Evolutionary conservation across 2,888 invertebrate genomes (phyloP), one percentile per base, ranked within the genome.

Genomic region (Oxytorus armatus): DNA sequence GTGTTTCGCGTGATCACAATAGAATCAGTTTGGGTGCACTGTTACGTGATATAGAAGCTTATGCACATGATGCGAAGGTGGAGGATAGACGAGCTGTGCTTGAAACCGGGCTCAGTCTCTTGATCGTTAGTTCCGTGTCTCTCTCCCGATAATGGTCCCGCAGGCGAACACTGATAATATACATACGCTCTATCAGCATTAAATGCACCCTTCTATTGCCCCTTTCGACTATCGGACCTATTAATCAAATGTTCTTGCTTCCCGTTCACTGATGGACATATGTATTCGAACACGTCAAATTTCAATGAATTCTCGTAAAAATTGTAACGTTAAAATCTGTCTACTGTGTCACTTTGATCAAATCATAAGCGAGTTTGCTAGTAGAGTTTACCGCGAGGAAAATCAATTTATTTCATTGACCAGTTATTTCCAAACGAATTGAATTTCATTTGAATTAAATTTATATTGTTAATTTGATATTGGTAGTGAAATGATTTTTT

Each of bases 11-110:
- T 83, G 85, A 76, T 81, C 81, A 88, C 88, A 89, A 89, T 89
- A 79, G 85, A 88, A 87, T 88, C 86, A 81, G 88, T 87, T 88
- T 89, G 88, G n/a, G 89, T 85, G 88, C 86, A 87, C 84, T 83
- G 84, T 79, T 82, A 70, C 83, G 78, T 77, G 77, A 25, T 36
- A 33, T 36, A 47, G 36, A 18, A 21, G 14, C 14, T 11, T 8
- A 36, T 16, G 53, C 66, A 29, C 29, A 51, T 2, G 25, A 66
- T 23, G 4, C 33, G 61, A 66, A 18, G 36, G 29, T 33, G 49
- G 66, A 51, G 63, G 33, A 49, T n/a, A 57, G 51, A 57, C 39
- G 49, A 65, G 25, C 49, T n/a, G 49, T 16, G 74, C 57, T 42
- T 51, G 51, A 57, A 72, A 69, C 39, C 51, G 33, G 57, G 51